These are phyloP conservation scores for Xyrauchen texanus DNA, from an alignment of 2,113 vertebrate species.

Conservation along the genomic window DNA sequence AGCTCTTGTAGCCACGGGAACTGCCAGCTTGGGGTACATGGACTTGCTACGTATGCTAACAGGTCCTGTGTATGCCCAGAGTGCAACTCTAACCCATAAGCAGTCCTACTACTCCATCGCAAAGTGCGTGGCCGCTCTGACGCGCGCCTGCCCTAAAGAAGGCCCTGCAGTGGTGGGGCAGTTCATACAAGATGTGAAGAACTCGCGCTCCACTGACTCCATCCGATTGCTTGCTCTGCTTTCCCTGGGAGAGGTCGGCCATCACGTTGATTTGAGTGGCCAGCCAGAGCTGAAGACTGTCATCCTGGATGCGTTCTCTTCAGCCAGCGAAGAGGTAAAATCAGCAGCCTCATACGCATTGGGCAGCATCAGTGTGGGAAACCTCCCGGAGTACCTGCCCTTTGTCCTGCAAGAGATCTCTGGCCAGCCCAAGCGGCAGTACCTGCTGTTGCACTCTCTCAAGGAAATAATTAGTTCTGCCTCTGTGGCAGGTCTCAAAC, in stretches of 20 bases:
- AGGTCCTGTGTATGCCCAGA: constrained; percentile 95
- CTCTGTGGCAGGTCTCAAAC: constrained; percentile 90
- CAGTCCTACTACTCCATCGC: constrained; percentile 99
- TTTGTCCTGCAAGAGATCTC: constrained; percentile 98
- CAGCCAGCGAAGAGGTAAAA: constrained; percentile 97
- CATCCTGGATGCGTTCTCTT: constrained; percentile 96
- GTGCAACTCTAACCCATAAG: constrained; percentile 92
- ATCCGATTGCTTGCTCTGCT: constrained; percentile 93
- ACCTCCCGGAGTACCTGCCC: constrained; percentile 96
- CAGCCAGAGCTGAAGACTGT: constrained; percentile 96
- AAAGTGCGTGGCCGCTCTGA: constrained; percentile 96
- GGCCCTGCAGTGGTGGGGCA: constrained; percentile 96
- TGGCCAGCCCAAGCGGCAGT: constrained; percentile 93
- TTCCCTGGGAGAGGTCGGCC: constrained; percentile 95
- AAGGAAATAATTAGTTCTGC: constrained; percentile 99
- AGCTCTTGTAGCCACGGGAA: constrained; percentile 91
- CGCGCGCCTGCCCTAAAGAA: constrained; percentile 92
- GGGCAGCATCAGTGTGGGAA: constrained; percentile 97
- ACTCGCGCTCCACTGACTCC: constrained; percentile 96
- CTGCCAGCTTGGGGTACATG: constrained; percentile 93
- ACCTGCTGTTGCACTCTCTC: constrained; percentile 95
- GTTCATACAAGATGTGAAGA: constrained; percentile 99
- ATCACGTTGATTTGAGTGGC: constrained; percentile 95
- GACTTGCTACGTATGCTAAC: constrained; percentile 96
- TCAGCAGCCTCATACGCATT: constrained; percentile 94